Evolutionary conservation across 2,888 invertebrate species (phyloP).

Genomic region (Hololepta plana): DNA sequence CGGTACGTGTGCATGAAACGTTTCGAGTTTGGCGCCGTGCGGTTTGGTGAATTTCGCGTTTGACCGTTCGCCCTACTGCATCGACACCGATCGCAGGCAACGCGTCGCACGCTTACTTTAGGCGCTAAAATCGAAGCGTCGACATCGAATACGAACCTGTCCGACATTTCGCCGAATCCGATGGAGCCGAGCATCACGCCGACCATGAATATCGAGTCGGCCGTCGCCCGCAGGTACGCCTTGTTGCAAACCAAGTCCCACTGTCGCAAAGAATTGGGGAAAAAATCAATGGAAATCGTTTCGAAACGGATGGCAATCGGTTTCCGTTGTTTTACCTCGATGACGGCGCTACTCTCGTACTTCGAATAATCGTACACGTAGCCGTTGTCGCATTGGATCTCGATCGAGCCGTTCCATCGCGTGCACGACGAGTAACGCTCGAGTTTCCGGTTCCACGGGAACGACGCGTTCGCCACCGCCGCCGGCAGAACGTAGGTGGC

Average conservation of each 20-base stretch:
- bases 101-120: no score
- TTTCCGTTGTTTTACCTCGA: conserved; percentile 46
- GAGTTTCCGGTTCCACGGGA: conserved; percentile 31
- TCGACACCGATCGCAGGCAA: no score
- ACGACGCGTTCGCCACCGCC: conserved; percentile 29
- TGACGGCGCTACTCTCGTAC: conserved; percentile 43
- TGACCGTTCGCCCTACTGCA: no score
- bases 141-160: conserved; percentile 25
- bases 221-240: conserved; percentile 41
- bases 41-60: no score
- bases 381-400: conserved; percentile 28
- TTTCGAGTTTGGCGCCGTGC: conserved; percentile 1
- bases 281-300: no score
- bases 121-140: background rate
- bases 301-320: no score
- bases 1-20: no score
- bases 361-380: conserved; percentile 42
- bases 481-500: conserved; percentile 30
- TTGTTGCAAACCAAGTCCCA: conserved; percentile 50
- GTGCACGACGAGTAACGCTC: conserved; percentile 33
- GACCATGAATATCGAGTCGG: conserved; percentile 51
- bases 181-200: conserved; percentile 57
- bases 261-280: conserved; percentile 18
- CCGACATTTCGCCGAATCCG: conserved; percentile 52
- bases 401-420: conserved; percentile 22